Percentiles rank a stretch among this genome's conserved stretches.
Conservation (phyloP, 1,140 invertebrate species). For the Neelides sp. region DNA sequence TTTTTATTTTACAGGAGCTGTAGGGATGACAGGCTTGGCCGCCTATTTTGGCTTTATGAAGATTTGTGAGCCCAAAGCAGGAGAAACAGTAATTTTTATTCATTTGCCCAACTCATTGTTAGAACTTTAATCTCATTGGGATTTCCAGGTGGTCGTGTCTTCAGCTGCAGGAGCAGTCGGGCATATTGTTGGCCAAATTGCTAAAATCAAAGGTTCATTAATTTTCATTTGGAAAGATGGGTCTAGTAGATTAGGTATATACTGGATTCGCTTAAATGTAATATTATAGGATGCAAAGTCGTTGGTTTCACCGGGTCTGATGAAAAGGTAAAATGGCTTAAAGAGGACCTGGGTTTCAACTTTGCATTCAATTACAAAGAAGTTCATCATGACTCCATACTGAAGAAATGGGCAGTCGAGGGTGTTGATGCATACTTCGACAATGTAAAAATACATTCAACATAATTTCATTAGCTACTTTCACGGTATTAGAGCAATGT, state of each 20-base stretch:
- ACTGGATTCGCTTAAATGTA: conserved; percentile 8
- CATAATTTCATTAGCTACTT: not conserved
- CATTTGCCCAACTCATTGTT: too few relatives aligned
- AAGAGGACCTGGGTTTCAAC: conserved; percentile 40
- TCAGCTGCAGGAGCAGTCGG: conserved; percentile 54
- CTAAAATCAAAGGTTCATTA: conserved; percentile 46
- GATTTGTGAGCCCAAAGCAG: conserved; percentile 50
- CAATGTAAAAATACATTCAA: conserved; percentile 43
- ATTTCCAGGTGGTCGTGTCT: conserved; percentile 51
- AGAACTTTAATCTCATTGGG: too few relatives aligned
- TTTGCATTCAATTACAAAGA: conserved; percentile 40
- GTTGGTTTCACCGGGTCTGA: conserved; percentile 38
- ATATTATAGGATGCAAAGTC: conserved; percentile 37
- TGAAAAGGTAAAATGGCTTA: conserved; percentile 38
- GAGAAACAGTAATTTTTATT: conserved; percentile 47
- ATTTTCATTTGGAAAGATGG: not conserved
- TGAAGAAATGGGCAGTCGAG: conserved; percentile 37
- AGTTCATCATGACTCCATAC: conserved; percentile 31
- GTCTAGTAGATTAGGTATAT: not conserved
- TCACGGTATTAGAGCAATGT: not conserved
- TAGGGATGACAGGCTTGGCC: conserved; percentile 55
- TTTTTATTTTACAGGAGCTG: too few relatives aligned
- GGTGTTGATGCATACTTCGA: conserved; percentile 55
- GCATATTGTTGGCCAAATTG: conserved; percentile 57
- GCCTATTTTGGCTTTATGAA: conserved; percentile 58